Evolutionary conservation across 1,140 invertebrate genomes (phyloP), one percentile per base, ranked within the genome.

Genomic region (Aricia agestis): DNA sequence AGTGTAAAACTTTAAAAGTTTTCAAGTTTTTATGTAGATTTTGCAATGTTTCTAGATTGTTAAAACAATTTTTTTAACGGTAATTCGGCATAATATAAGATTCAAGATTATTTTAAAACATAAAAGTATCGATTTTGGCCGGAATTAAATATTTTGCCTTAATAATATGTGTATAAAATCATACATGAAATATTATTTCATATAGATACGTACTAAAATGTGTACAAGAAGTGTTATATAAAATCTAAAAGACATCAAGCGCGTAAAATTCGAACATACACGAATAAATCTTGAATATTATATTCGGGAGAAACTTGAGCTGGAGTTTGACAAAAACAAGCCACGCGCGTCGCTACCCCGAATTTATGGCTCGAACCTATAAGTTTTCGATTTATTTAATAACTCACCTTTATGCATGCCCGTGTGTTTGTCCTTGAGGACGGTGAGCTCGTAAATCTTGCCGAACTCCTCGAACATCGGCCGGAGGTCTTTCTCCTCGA

Each of bases 381-480:
- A 63, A 63, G 59, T 63, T 63, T 63, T 63, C 59, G 59, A 63
- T 63, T 10, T 63, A 63, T 63, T 42, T 63, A 76, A 75, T 52
- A 68, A 81, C 93, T 88, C 91, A 97, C 97, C 97, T 95, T 98
- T 98, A 89, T 98, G 97, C 94, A 97, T 96, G 31, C 97, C 97
- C 42, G 97, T 98, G 92, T 97, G 96, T 86, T 97, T 97, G 89
- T 97, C 96, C 93, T 98, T 98, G 58, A 98, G 94, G 17, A 98
- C 96, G 61, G 97, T 97, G 76, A 98, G 95, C 93, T 98, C 97
- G 86, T 98, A 97, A 81, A 98, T 98, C 84, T 97, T 97, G 58
- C 97, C 97, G 83, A 97, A 98, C 84, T 97, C 95, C 87, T 98
- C 97, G 85, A 98, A 98, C 92, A 98, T 95, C 6, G 97, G 97